These are phyloP conservation scores for Sitodiplosis mosellana DNA, from an alignment of 1,140 invertebrate species.

Conservation along the genomic window DNA sequence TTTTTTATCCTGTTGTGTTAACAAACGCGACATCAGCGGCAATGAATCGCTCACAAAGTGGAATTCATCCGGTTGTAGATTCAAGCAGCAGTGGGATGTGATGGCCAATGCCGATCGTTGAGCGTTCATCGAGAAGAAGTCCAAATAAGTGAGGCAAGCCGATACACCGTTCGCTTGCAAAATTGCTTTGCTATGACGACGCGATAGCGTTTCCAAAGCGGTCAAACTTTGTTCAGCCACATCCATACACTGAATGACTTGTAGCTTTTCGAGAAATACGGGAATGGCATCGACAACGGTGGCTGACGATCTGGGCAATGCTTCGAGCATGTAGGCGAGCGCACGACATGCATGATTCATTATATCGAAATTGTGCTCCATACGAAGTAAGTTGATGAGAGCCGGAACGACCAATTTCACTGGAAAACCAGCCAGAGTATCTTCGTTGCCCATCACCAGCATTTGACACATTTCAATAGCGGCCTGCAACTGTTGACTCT, in stretches of 20 bases:
- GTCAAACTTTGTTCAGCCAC: constrained; percentile 94
- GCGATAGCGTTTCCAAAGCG: constrained; percentile 88
- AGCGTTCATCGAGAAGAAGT: constrained; percentile 94
- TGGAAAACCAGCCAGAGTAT: constrained; percentile 93
- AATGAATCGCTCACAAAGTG: constrained; percentile 79
- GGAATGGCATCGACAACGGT: constrained; percentile 95
- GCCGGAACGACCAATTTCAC: constrained; percentile 95
- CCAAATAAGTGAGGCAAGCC: constrained; percentile 87
- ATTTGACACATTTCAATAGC: constrained; percentile 98
- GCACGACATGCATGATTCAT: constrained; percentile 99
- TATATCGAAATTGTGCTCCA: constrained; percentile 98
- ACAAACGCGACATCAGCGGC: constrained; percentile 56
- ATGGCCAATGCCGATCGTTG: constrained; percentile 87
- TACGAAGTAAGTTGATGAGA: constrained; percentile 67
- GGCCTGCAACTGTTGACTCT: constrained; percentile 90
- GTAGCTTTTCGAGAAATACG: constrained; percentile 85
- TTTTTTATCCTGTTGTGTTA: constrained; percentile 93
- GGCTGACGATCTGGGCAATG: constrained; percentile 84
- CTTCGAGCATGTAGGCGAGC: constrained; percentile 98
- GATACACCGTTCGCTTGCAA: constrained; percentile 85
- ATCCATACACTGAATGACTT: constrained; percentile 98
- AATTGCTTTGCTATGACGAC: constrained; percentile 91
- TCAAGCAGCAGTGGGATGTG: constrained; percentile 93
- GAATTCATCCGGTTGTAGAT: constrained; percentile 83
- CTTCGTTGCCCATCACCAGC: constrained; percentile 98